Evolutionary conservation across 2,888 invertebrate genomes (phyloP), one percentile per base, ranked within the genome.

Genomic region (Drosophila falleni): DNA sequence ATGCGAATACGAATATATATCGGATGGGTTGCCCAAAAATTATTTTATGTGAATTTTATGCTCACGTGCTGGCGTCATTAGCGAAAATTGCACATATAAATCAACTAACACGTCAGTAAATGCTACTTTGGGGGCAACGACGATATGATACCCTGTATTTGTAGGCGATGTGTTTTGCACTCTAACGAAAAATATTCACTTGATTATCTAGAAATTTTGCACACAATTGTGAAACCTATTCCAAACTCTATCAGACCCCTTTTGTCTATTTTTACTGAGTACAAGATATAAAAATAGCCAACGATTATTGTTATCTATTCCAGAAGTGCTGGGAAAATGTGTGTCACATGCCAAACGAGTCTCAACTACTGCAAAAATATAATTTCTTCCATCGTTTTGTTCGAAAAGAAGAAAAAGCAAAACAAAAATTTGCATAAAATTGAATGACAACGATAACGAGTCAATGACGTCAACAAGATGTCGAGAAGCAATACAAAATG

Each of bases 11-110:
- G 35, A 19, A 55, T 55, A 55, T 10, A 3, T 46, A 42, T 31
- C 15, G n/a, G 6, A 5, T 67, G 33, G 44, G 23, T 35, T 50
- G 61, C 44, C 65, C 49, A 79, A 79, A 56, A 49, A 46, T 31
- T 64, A 41, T 66, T 83, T 86, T 68, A 88, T 88, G 69, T 44
- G 68, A 72, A 51, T 75, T 87, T 72, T 78, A 83, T 84, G 89
- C 78, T 87, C 87, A 89, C 89, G 87, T 88, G 87, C 49, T 78
- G 69, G 51, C 63, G 68, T 71, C 68, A 88, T 74, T 72, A 61
- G 55, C 50, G 51, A 55, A 41, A 50, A 70, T 46, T 59, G 42
- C 5, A 15, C 15, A 71, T 16, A 55, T 35, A 44, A 35, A 39
- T 13, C 35, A 16, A 23, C 23, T 26, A 35, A 15, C 15, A 26